These are phyloP conservation scores for Melanocharis versteri DNA, from an alignment of 2,113 vertebrate species.

Conservation along the genomic window DNA sequence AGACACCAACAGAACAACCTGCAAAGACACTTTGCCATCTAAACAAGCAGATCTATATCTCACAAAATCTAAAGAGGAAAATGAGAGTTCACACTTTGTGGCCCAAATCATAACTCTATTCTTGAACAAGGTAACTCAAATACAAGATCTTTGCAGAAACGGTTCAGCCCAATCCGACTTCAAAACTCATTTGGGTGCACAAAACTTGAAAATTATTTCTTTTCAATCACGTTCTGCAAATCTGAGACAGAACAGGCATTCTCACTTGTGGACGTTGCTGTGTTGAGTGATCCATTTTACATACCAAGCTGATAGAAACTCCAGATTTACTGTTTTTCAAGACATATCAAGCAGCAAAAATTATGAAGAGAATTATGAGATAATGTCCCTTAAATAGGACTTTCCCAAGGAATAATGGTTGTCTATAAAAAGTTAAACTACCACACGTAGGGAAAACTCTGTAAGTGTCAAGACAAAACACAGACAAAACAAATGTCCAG, in stretches of 20 bases:
- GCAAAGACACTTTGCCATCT: not conserved
- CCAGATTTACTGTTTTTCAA: not conserved
- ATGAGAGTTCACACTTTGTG: not conserved
- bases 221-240: not conserved
- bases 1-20: not conserved
- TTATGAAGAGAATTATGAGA: not conserved
- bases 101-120: not conserved
- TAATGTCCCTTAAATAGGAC: not conserved
- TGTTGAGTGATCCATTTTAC: not conserved
- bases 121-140: not conserved
- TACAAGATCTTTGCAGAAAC: not conserved
- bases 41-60: not conserved
- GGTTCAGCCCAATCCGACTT: not conserved
- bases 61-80: not conserved
- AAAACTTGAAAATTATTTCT: not conserved
- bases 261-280: not conserved
- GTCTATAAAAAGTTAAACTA: not conserved
- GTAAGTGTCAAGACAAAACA: not conserved
- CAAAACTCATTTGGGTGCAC: not conserved
- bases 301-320: not conserved
- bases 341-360: not conserved
- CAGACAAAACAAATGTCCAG: conserved; percentile 5
- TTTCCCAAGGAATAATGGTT: not conserved
- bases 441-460: not conserved
- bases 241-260: not conserved